phyloP scores from a whole-genome alignment of 1,140 invertebrate genomes.

The Paralvinella palmiformis region DNA sequence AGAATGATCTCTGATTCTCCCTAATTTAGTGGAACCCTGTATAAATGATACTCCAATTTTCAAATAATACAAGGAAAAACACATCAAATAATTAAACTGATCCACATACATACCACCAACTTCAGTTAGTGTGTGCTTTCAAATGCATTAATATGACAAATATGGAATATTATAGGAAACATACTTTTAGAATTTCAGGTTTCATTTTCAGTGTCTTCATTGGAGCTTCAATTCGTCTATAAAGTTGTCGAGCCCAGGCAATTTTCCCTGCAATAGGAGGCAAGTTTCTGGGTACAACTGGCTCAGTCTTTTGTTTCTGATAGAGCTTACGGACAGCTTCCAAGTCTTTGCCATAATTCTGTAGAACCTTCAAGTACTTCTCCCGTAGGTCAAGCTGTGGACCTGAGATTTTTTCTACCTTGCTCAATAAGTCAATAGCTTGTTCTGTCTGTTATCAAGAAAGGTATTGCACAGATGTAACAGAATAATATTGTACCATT shows the following conservation, averaged over 20 bases:
- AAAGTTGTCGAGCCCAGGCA: slow-evolving; percentile 52
- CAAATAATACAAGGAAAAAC: too few relatives aligned
- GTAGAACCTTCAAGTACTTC: slow-evolving; percentile 76
- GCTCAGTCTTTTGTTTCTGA: slow-evolving; percentile 50
- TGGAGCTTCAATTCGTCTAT: slow-evolving; percentile 51
- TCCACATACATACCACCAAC: too few relatives aligned
- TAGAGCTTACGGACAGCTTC: slow-evolving; percentile 69
- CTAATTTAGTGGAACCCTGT: too few relatives aligned
- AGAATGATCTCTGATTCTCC: too few relatives aligned
- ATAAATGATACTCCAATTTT: too few relatives aligned
- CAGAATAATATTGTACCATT: not conserved
- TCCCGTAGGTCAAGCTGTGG: slow-evolving; percentile 54
- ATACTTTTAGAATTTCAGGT: slow-evolving; percentile 46
- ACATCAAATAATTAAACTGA: too few relatives aligned
- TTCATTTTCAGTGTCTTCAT: slow-evolving; percentile 56
- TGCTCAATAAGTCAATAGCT: slow-evolving; percentile 45
- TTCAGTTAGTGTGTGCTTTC: too few relatives aligned
- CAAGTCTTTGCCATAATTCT: slow-evolving; percentile 77
- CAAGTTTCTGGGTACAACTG: slow-evolving; percentile 47
- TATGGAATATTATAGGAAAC: too few relatives aligned
- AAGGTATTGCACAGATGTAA: slow-evolving; percentile 12
- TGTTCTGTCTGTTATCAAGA: slow-evolving; percentile 44
- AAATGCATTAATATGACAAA: too few relatives aligned
- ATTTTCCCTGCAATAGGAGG: slow-evolving; percentile 52
- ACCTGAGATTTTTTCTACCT: slow-evolving; percentile 46